Percentiles rank a stretch among this genome's conserved stretches.
These are phyloP conservation scores for Vulpes lagopus DNA, from an alignment of 2,113 vertebrate species.

Conservation along the genomic window DNA sequence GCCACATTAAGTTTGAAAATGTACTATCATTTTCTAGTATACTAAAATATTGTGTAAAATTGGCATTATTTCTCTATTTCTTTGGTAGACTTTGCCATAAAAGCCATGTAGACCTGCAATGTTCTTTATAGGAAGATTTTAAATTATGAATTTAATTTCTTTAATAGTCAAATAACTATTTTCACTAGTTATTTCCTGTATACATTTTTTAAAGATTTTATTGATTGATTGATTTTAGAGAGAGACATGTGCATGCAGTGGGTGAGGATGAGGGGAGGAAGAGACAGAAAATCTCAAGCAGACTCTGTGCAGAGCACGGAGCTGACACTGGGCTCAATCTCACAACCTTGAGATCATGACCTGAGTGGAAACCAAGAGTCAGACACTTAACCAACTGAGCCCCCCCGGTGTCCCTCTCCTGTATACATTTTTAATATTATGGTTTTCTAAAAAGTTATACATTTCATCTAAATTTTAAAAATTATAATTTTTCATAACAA, in stretches of 20 bases:
- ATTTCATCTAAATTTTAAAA: not conserved
- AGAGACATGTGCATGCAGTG: not conserved
- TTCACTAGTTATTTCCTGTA: not conserved
- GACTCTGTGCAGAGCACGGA: not conserved
- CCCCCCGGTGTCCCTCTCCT: not conserved
- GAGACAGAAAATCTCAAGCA: not conserved
- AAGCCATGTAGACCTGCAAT: not conserved
- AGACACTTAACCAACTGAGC: not conserved
- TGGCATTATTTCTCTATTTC: not conserved
- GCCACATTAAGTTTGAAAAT: not conserved
- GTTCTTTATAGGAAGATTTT: not conserved
- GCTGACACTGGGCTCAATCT: not conserved
- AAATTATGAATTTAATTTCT: not conserved
- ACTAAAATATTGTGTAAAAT: not conserved
- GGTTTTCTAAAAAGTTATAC: not conserved
- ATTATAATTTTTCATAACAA: not conserved
- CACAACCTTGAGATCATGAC: not conserved
- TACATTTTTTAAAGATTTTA: not conserved
- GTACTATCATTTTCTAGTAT: not conserved
- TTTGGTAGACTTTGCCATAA: not conserved
- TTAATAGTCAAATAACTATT: not conserved
- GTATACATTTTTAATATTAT: not conserved
- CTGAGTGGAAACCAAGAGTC: not conserved
- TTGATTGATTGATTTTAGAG: not conserved
- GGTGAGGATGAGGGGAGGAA: not conserved